Evolutionary conservation across 2,888 invertebrate genomes (phyloP), one percentile per base, ranked within the genome.

Genomic region (Gymnocheta viridis): DNA sequence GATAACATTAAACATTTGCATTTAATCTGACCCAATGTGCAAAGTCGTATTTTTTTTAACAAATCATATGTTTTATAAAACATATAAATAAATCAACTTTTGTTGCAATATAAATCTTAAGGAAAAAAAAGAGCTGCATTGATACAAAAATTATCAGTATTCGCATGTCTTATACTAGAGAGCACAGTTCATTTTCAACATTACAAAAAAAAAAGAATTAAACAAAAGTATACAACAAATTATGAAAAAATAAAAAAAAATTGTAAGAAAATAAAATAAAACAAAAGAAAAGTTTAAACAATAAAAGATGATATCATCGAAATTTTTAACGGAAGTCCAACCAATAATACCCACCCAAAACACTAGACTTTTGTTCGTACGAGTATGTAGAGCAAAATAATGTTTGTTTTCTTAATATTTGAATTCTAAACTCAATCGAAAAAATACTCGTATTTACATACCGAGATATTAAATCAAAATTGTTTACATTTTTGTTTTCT

Each of bases 291-390:
- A 44, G 35, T 70, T 35, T 47, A 70, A 58, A 80, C 58, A 60
- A 79, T 66, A 82, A 78, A 58, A 70, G 78, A 85, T 85, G 85
- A 85, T 82, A 85, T 85, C 85, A 85, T 85, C 83, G 58, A 76
- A 66, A 72, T 76, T 73, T 80, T 79, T 32, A 76, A 72, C 66
- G 81, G 78, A 79, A 85, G 76, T 81, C 47, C 81, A 82, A 66
- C 38, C 66, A 64, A 76, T 58, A 64, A 64, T 32, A 60, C 27
- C 54, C n/a, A 38, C 10, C 41, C 32, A 78, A 32, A n/a, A 35
- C 47, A 29, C 27, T 29, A 29, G 19, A 73, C 49, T 58, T 44
- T 19, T 10, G 41, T 32, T 14, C 38, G 19, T 7, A 41, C 29
- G 14, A 41, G 47, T 22, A 41, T 66, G 17, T 44, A 32, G 64